A percentile compares a stretch with the other conserved stretches of the same genome.
phyloP scores from a whole-genome alignment of 2,113 vertebrate genomes.

The Cavia porcellus region DNA sequence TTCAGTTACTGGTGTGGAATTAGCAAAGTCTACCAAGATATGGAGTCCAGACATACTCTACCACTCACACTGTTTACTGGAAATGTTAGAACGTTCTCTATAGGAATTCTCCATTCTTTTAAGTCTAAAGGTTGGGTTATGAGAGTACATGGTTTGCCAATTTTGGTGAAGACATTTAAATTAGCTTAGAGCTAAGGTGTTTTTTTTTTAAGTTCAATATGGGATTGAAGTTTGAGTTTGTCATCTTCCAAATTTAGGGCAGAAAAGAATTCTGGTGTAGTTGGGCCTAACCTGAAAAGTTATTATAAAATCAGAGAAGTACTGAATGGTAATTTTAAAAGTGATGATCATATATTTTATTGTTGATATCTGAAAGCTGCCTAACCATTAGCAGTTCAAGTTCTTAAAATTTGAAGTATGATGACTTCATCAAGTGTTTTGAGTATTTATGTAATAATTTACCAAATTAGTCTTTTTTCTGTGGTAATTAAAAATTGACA shows the following conservation, averaged over 20 bases:
- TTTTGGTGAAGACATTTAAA: conserved; percentile 11
- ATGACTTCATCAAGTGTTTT: conserved; percentile 53
- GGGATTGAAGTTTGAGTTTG: conserved; percentile 32
- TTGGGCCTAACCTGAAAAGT: conserved; percentile 25
- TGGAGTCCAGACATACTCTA: neutral
- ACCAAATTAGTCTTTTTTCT: conserved; percentile 6
- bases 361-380: conserved; percentile 42
- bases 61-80: neutral
- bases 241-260: conserved; percentile 34
- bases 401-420: conserved; percentile 34
- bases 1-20: neutral
- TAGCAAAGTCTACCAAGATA: neutral
- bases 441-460: conserved; percentile 37
- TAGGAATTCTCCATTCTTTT: neutral
- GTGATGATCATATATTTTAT: conserved; percentile 43
- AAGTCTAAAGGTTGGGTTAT: neutral
- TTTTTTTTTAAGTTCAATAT: neutral
- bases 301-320: conserved; percentile 17
- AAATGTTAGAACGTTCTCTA: neutral
- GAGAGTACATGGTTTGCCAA: neutral
- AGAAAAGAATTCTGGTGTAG: conserved; percentile 48
- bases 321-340: conserved; percentile 36
- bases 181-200: neutral
- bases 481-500: conserved; percentile 25
- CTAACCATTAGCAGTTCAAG: conserved; percentile 8